These are phyloP conservation scores for Anguilla japonica DNA, from an alignment of 2,113 vertebrate species.

Conservation along the genomic window DNA sequence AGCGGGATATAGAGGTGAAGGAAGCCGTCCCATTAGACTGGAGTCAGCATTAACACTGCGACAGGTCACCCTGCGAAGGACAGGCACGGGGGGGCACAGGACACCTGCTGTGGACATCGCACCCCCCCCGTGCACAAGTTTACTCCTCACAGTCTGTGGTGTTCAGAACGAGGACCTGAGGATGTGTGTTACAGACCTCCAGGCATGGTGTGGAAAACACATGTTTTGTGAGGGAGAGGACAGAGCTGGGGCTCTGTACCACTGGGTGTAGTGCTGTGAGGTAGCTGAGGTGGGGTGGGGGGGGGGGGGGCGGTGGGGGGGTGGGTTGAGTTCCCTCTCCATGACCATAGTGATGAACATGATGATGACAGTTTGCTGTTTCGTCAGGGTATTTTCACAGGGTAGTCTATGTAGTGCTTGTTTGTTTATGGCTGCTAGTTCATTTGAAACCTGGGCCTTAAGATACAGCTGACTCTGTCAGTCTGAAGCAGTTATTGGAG, in stretches of 20 bases:
- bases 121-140: not conserved
- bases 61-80: constrained; percentile 68
- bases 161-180: no score
- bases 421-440: not conserved
- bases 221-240: no score
- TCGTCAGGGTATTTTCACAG: not conserved
- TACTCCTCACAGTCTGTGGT: not conserved
- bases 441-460: not conserved
- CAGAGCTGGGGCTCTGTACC: no score
- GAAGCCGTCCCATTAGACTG: constrained; percentile 62
- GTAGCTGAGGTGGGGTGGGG: no score
- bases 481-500: not conserved
- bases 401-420: not conserved
- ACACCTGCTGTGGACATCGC: not conserved
- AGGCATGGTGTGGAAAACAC: no score
- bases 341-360: no score
- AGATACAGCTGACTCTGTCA: not conserved
- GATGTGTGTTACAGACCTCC: no score
- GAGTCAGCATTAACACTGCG: constrained; percentile 67
- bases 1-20: constrained; percentile 67
- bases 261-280: no score
- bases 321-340: no score
- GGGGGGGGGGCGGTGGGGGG: no score
- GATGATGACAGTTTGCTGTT: no score
- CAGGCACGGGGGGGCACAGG: constrained; percentile 46